Evolutionary conservation across 2,113 vertebrate genomes (phyloP).

Genomic region (Amphilophus citrinellus): DNA sequence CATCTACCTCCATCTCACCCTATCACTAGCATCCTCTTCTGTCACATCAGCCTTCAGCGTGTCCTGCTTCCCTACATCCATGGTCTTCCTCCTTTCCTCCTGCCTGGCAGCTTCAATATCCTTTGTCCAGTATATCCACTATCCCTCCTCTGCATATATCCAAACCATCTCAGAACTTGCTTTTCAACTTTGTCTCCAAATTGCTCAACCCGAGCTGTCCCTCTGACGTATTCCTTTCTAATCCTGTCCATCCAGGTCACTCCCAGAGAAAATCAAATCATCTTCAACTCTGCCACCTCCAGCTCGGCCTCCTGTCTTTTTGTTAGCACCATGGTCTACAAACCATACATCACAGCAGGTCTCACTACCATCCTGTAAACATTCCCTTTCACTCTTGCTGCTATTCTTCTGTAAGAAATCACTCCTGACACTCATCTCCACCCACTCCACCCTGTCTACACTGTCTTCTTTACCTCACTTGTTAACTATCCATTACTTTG

Average conservation of each 20-base stretch:
- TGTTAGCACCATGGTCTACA: not conserved
- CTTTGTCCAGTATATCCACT: rapidly evolving
- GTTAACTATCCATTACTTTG: not conserved
- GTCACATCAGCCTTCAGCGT: rapidly evolving
- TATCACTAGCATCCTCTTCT: not conserved
- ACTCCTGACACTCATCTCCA: not conserved
- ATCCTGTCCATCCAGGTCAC: rapidly evolving
- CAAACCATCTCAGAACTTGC: not conserved
- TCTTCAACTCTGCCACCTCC: not conserved
- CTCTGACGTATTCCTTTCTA: rapidly evolving
- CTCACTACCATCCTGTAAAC: not conserved
- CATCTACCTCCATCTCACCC: not conserved
- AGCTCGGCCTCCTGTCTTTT: not conserved
- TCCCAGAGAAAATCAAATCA: not conserved
- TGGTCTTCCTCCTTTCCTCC: not conserved
- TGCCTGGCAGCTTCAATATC: not conserved
- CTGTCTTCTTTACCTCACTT: not conserved
- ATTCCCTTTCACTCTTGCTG: not conserved
- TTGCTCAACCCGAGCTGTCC: not conserved
- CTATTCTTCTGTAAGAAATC: not conserved
- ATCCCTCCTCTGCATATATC: not conserved
- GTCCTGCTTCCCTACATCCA: not conserved
- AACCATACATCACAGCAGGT: not conserved
- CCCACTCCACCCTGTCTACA: too few relatives aligned
- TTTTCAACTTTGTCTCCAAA: not conserved